phyloP scores from a whole-genome alignment of 2,797 vertebrate species.

The Cynodonichthys magdalenae region DNA sequence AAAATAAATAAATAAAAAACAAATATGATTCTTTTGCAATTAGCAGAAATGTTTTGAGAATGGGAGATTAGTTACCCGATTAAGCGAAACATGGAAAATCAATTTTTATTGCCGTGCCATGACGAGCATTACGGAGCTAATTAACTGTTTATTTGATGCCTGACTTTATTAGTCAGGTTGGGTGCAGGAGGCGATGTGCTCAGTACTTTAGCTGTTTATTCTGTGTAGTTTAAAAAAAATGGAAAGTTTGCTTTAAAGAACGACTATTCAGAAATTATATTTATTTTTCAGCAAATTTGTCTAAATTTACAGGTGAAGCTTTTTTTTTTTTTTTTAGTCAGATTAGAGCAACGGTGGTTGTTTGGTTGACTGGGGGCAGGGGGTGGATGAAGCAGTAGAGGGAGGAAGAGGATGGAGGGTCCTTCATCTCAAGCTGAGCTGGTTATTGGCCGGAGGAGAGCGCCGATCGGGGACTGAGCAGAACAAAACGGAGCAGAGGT shows the following conservation, averaged over 20 bases:
- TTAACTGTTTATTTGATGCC: slow-evolving; percentile 67
- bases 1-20: no score
- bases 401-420: slow-evolving; percentile 45
- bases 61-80: slow-evolving; percentile 70
- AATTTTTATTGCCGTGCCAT: slow-evolving; percentile 56
- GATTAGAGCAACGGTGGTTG: no score
- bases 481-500: slow-evolving; percentile 50
- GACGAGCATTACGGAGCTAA: slow-evolving; percentile 52
- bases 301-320: no score
- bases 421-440: slow-evolving; percentile 62
- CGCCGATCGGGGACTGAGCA: slow-evolving; percentile 39
- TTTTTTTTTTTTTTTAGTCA: no score
- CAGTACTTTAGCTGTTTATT: no score
- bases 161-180: slow-evolving; percentile 50
- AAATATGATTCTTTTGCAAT: slow-evolving; percentile 70
- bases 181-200: no score
- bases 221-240: no score
- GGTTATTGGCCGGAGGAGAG: slow-evolving; percentile 61
- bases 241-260: no score
- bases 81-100: slow-evolving; percentile 66
- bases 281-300: no score
- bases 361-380: no score
- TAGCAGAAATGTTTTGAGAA: slow-evolving; percentile 66
- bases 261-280: no score
- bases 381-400: slow-evolving; percentile 15